Base-by-base conservation (phyloP, 1,140 invertebrate genomes). In the Diorhabda carinulata region DNA sequence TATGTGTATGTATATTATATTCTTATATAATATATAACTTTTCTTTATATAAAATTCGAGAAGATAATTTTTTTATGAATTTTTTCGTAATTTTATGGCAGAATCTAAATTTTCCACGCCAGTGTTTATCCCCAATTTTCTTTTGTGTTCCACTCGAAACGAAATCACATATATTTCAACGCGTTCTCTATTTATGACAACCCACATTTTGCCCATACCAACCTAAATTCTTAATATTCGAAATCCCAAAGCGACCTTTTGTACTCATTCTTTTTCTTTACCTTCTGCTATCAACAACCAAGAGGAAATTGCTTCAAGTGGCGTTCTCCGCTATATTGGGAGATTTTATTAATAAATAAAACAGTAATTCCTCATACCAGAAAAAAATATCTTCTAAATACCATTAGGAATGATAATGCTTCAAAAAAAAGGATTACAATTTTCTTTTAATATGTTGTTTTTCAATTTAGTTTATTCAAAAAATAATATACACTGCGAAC, bases 101-200 rank as follows among this genome's bases (percentile, higher is more conserved):
- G 6, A 60, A 6, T 9, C 58, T 6, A 60, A 60, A 25, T 25
- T 10, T 42, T 2, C 2, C 9, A 40, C 63, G 63, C 44, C 63
- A n/a, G 10, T 64, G 47, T 64, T 57, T 40, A 6, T 3, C 7
- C 72, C 71, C 72, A 70, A 75, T 72, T 73, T 75, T 70, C 70
- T 70, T 70, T 65, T 59, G 52, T 70, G 61, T 64, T 65, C 61
- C 68, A 56, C 47, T 69, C 63, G 66, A 67, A 70, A 68, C 62
- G 68, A 69, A 73, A 75, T 75, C 72, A 75, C 70, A 75, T 75
- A 75, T 75, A 75, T 75, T 72, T 73, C 66, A 68, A 67, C 68
- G 70, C 70, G 70, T 75, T 69, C 73, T 75, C 74, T 73, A 75
- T 75, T 75, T 75, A 75, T 72, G 69, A 68, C 74, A 72, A 71